These are phyloP conservation scores for Galaxea fascicularis DNA, from an alignment of 92 coral and sea anemone species.

Conservation along the genomic window DNA sequence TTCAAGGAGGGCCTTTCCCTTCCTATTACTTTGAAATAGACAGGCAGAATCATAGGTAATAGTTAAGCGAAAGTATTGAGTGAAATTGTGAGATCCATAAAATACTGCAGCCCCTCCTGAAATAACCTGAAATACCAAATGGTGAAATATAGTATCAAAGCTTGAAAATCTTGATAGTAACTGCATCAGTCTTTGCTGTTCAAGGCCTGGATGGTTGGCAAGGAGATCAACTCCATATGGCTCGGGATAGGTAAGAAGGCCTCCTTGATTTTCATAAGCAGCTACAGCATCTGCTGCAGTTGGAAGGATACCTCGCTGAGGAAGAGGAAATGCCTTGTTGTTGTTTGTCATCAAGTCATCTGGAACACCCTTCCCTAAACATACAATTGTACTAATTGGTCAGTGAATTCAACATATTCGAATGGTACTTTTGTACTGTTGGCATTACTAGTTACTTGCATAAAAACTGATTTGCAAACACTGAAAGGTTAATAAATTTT, in stretches of 20 bases:
- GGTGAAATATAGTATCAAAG: constrained; percentile 38
- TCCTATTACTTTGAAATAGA: no score
- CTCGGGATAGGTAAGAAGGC: constrained; percentile 38
- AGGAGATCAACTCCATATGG: constrained; percentile 53
- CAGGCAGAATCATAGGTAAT: no score
- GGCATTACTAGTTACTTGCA: not conserved
- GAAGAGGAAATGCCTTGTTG: constrained; percentile 18
- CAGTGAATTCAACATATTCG: not conserved
- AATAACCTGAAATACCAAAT: constrained; percentile 25
- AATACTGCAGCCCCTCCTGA: no score
- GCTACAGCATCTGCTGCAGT: constrained; percentile 43
- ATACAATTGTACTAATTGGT: not conserved
- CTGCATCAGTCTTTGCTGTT: constrained; percentile 38
- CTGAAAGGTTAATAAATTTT: constrained; percentile 1
- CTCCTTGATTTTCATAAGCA: constrained; percentile 38
- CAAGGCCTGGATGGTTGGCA: constrained; percentile 41
- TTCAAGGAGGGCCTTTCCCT: not conserved
- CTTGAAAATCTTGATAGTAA: constrained; percentile 23
- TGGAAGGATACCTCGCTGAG: constrained; percentile 43
- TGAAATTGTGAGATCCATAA: constrained; percentile 34
- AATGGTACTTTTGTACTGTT: not conserved
- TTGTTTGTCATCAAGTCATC: constrained; percentile 32
- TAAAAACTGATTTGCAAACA: not conserved
- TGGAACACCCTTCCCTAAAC: constrained; percentile 22
- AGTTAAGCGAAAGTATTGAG: constrained; percentile 17